These are phyloP conservation scores for Idaea dimidiata DNA, from an alignment of 2,888 invertebrate genomes.

Conservation along the genomic window DNA sequence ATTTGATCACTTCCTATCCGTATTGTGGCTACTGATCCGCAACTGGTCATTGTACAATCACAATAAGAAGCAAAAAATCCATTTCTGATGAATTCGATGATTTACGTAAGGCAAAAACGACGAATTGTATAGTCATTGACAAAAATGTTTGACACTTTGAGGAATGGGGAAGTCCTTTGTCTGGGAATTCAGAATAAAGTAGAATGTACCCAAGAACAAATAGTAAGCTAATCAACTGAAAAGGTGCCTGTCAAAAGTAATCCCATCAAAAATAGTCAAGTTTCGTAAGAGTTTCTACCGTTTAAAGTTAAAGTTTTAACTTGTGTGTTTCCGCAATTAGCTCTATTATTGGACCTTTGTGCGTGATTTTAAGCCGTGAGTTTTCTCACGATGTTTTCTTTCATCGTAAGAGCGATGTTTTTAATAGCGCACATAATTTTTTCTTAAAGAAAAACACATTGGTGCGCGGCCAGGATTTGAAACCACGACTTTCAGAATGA, in stretches of 20 bases:
- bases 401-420: too few relatives aligned
- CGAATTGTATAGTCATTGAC: conserved; percentile 3
- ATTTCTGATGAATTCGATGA: background rate
- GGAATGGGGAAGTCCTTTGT: background rate
- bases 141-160: conserved; percentile 1
- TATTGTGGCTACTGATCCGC: background rate
- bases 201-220: background rate
- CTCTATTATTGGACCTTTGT: too few relatives aligned
- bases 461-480: too few relatives aligned
- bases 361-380: too few relatives aligned
- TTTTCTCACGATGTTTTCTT: too few relatives aligned
- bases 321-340: too few relatives aligned
- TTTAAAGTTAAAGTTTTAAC: too few relatives aligned
- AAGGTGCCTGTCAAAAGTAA: background rate
- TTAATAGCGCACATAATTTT: too few relatives aligned
- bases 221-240: background rate
- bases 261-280: too few relatives aligned
- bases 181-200: background rate
- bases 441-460: too few relatives aligned
- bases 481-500: too few relatives aligned
- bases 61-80: conserved; percentile 5
- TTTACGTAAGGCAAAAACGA: conserved; percentile 3
- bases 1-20: background rate
- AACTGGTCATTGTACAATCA: conserved; percentile 3
- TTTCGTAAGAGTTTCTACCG: too few relatives aligned